Percentiles rank a stretch among this genome's conserved stretches.
Conservation (phyloP, 2,888 invertebrate genomes). For the Choristoneura rosaceana region DNA sequence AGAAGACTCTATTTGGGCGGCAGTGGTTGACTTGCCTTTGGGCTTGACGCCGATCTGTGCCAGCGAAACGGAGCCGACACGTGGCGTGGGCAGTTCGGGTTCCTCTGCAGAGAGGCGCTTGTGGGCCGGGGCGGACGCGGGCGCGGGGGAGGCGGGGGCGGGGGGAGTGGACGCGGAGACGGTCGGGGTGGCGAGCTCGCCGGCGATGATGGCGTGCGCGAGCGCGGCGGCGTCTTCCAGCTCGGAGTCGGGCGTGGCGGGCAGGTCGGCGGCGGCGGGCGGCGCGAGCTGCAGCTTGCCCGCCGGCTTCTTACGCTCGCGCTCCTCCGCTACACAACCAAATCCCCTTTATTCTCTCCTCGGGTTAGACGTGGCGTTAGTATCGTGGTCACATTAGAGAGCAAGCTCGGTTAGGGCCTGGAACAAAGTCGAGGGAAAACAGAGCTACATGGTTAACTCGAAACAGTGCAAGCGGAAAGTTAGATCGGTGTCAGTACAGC, state of each 20-base stretch:
- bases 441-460: constrained; percentile 79
- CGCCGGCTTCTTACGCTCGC: constrained; percentile 79
- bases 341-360: constrained; percentile 80
- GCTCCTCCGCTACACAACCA: constrained; percentile 84
- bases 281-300: constrained; percentile 76
- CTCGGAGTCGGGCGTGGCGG: constrained; percentile 82
- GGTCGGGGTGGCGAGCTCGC: constrained; percentile 72
- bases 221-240: constrained; percentile 80
- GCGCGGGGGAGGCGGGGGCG: constrained; percentile 51
- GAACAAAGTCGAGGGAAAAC: constrained; percentile 85
- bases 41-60: constrained; percentile 79
- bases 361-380: constrained; percentile 83
- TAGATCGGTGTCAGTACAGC: constrained; percentile 71
- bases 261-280: constrained; percentile 69
- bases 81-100: constrained; percentile 79
- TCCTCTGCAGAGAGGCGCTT: constrained; percentile 67
- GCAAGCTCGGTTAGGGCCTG: constrained; percentile 87
- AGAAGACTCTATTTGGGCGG: constrained; percentile 76
- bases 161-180: constrained; percentile 65
- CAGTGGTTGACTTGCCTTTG: constrained; percentile 68
- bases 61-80: constrained; percentile 81
- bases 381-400: constrained; percentile 85
- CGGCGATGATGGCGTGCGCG: constrained; percentile 79
- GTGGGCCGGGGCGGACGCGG: constrained; percentile 48
- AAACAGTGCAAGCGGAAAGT: constrained; percentile 81